These are phyloP conservation scores for Noctua janthe DNA, from an alignment of 2,888 invertebrate species.

Conservation along the genomic window DNA sequence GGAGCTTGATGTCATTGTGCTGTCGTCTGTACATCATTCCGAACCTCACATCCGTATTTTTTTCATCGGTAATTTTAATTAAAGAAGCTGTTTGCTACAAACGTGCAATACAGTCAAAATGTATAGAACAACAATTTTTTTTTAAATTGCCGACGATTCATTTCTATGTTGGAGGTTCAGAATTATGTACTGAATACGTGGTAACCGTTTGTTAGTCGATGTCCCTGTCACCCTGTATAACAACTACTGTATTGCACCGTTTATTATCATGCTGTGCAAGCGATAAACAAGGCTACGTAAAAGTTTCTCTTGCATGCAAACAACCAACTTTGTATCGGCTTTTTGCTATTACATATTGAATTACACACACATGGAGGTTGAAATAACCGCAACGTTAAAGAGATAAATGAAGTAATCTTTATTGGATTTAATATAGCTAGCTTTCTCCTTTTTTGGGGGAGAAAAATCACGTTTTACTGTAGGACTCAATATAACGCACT, in stretches of 20 bases:
- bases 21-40: not conserved
- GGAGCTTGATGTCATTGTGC: too few relatives aligned
- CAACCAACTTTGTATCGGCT: slow-evolving; percentile 34
- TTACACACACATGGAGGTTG: slow-evolving; percentile 2
- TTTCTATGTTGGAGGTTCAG: not conserved
- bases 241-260: slow-evolving; percentile 5
- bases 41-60: too few relatives aligned
- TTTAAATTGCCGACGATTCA: not conserved
- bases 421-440: not conserved
- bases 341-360: slow-evolving; percentile 35
- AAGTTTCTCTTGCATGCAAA: slow-evolving; percentile 38
- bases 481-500: too few relatives aligned
- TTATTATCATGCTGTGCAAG: slow-evolving; percentile 11
- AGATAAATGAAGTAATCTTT: not conserved
- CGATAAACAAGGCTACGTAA: slow-evolving; percentile 27
- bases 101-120: too few relatives aligned
- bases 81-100: too few relatives aligned
- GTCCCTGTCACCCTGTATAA: not conserved
- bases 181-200: not conserved
- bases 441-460: not conserved
- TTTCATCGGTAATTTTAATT: too few relatives aligned
- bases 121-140: not conserved
- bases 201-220: not conserved
- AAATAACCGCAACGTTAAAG: not conserved
- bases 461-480: too few relatives aligned